Base-by-base conservation (phyloP, 2,888 invertebrate genomes). In the Labia minor region DNA sequence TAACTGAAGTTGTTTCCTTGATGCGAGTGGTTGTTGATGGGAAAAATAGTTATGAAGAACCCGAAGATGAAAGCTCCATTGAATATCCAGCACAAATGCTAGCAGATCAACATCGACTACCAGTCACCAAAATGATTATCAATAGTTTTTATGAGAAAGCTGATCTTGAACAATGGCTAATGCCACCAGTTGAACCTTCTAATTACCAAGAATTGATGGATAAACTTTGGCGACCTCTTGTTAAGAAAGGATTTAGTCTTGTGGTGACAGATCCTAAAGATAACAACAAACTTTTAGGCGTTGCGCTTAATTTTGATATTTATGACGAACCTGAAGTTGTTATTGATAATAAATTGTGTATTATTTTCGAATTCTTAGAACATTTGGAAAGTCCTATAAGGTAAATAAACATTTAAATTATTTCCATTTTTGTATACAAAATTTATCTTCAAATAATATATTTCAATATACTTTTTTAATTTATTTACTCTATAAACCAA, bases 121-220 rank as follows among this genome's bases (percentile, higher is more conserved):
- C 83, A 19, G 87, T 86, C 21, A 85, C 87, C 71, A 84, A 92
- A 68, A 91, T 92, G 79, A 87, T 93, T 69, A 87, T 89, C 0
- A 85, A 87, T 3, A 92, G 92, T 74, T 93, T 93, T 78, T 89
- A 89, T 76, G 85, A 85, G 73, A 93, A 92, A 77, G 92, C 92
- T 0, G 92, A 93, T 74, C 75, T 94, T 72, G 93, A 93, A 74
- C 85, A 85, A 74, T 91, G 88, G 83, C 76, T 92, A 16, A 84
- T 85, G 70, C 86, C 88, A 1, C 84, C 86, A 68, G 85, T 91
- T 18, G 78, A 81, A 8, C 80, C 83, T 4, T 77, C 79, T 0
- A 90, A 92, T 75, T 92, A 92, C 76, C 81, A 80, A 16, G 83
- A 84, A 33, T 78, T 91, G 63, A 79, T 92, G 70, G 80, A 83